These are phyloP conservation scores for Thalassophryne amazonica DNA, from an alignment of 2,797 vertebrate species.

Conservation along the genomic window DNA sequence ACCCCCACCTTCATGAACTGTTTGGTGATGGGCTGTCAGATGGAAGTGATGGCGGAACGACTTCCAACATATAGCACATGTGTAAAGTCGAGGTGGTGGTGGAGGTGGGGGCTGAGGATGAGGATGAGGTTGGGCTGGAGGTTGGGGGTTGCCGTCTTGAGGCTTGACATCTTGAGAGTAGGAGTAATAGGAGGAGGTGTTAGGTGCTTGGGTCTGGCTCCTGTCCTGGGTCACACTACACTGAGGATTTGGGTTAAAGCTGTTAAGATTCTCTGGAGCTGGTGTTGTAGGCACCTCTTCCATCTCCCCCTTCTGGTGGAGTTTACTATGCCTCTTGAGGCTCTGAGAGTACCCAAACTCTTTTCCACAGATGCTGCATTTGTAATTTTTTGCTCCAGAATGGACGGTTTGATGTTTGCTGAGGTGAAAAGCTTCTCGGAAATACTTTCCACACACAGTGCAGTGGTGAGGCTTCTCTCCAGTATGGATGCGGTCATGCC, in stretches of 20 bases:
- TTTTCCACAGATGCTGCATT: constrained; percentile 91
- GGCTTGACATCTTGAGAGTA: constrained; percentile 76
- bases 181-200: constrained; percentile 83
- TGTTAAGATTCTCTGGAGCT: constrained; percentile 75
- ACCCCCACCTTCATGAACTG: constrained; percentile 86
- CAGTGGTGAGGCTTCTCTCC: constrained; percentile 95
- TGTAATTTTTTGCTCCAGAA: constrained; percentile 93
- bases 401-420: constrained; percentile 96
- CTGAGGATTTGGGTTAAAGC: constrained; percentile 79
- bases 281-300: constrained; percentile 82
- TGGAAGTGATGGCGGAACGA: constrained; percentile 92
- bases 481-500: constrained; percentile 91
- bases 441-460: constrained; percentile 91
- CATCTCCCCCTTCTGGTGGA: constrained; percentile 86
- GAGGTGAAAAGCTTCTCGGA: constrained; percentile 93
- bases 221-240: constrained; percentile 78
- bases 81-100: constrained; percentile 82
- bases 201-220: constrained; percentile 76
- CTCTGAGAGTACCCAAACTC: constrained; percentile 96
- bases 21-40: constrained; percentile 88
- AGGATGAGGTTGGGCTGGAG: constrained; percentile 53
- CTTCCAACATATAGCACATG: constrained; percentile 91
- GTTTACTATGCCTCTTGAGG: constrained; percentile 90
- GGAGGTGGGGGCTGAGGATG: constrained; percentile 53
- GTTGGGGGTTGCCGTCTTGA: constrained; percentile 71